These are phyloP conservation scores for Drosophila virilis DNA, from an alignment of 1,140 invertebrate species.

Conservation along the genomic window DNA sequence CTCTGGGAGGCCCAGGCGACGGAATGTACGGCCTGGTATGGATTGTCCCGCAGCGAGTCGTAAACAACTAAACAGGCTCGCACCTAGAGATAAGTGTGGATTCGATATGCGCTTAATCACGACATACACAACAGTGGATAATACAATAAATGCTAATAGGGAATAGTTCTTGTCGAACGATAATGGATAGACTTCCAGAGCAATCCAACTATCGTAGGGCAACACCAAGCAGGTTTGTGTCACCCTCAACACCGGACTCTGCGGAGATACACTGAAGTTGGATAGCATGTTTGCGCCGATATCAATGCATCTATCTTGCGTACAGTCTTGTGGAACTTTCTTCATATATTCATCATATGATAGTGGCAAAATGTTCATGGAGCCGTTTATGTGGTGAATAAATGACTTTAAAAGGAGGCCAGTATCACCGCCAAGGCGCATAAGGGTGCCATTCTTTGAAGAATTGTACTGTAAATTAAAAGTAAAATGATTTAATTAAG, in stretches of 20 bases:
- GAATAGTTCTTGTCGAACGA: not conserved
- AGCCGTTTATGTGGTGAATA: not conserved
- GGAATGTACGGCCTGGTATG: not conserved
- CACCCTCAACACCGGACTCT: not conserved
- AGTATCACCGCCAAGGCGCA: not conserved
- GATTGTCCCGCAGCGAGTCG: not conserved
- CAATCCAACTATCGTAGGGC: not conserved
- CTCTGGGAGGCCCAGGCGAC: not conserved
- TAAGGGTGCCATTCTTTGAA: not conserved
- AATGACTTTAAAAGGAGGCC: constrained; percentile 5
- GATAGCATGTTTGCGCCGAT: constrained; percentile 4
- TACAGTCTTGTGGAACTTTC: not conserved
- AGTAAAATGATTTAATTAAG: not conserved
- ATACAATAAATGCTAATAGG: not conserved
- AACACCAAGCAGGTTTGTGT: constrained; percentile 12
- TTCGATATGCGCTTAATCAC: not conserved
- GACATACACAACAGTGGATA: not conserved
- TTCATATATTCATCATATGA: not conserved
- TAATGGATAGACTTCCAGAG: not conserved
- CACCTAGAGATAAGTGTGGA: not conserved
- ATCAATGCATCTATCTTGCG: not conserved
- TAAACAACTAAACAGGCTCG: not conserved
- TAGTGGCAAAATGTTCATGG: not conserved
- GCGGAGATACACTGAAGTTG: not conserved
- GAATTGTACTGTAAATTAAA: constrained; percentile 11